These are phyloP conservation scores for Uria aalge DNA, from an alignment of 2,113 vertebrate genomes.

Conservation along the genomic window DNA sequence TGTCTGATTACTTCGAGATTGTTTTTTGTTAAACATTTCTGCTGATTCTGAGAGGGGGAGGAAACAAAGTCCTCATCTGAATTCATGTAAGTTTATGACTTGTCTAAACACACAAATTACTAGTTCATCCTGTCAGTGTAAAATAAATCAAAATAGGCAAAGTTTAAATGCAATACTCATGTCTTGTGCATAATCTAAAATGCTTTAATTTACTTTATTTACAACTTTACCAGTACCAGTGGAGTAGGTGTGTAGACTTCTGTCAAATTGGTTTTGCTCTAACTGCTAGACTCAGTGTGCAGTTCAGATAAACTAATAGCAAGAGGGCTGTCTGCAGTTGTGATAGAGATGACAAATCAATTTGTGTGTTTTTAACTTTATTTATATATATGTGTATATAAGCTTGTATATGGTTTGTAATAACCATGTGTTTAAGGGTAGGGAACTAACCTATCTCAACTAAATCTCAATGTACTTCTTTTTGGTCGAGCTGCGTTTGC, in stretches of 20 bases:
- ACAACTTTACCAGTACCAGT: neutral
- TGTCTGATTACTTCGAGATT: neutral
- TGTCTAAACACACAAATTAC: neutral
- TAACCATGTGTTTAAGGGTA: neutral
- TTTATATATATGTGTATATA: neutral
- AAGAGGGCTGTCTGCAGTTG: neutral
- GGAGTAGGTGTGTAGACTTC: neutral
- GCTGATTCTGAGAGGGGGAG: neutral
- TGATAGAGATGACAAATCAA: neutral
- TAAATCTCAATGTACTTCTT: neutral
- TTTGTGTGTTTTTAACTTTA: neutral
- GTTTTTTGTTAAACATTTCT: neutral
- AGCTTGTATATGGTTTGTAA: neutral
- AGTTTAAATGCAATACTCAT: neutral
- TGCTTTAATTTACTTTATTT: neutral
- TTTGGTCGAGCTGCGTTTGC: neutral
- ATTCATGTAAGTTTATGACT: neutral
- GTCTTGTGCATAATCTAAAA: neutral
- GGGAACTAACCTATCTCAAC: neutral
- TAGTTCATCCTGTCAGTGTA: neutral
- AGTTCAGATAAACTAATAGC: neutral
- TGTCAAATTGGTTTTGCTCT: neutral
- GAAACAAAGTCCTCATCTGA: neutral
- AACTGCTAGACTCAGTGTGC: neutral
- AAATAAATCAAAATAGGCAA: neutral